A percentile compares a stretch with the other conserved stretches of the same genome.
Evolutionary conservation across 2,888 invertebrate genomes (phyloP).

Genomic region (Tortricodes alternella): DNA sequence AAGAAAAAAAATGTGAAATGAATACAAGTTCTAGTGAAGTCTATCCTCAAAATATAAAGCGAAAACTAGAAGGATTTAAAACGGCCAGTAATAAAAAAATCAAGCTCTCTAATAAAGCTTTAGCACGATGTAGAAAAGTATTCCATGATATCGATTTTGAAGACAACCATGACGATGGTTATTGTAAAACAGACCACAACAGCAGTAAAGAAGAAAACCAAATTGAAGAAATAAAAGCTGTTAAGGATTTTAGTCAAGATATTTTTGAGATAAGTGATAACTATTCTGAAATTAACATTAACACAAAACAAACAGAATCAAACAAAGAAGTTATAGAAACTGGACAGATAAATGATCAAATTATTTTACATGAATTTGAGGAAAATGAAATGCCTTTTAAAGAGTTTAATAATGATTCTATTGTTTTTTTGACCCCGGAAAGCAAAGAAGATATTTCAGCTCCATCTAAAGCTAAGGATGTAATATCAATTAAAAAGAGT

Average conservation of each 20-base stretch:
- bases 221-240: not conserved
- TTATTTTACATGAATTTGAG: constrained; percentile 36
- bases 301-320: constrained; percentile 42
- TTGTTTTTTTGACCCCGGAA: constrained; percentile 50
- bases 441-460: constrained; percentile 49
- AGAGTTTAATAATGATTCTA: constrained; percentile 2
- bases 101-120: constrained; percentile 46
- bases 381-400: constrained; percentile 31
- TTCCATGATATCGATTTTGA: constrained; percentile 43
- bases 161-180: constrained; percentile 17
- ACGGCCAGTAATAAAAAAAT: constrained; percentile 61
- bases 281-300: constrained; percentile 35
- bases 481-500: constrained; percentile 6
- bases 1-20: not conserved
- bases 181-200: not conserved
- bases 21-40: constrained; percentile 36
- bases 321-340: constrained; percentile 14
- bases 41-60: constrained; percentile 7
- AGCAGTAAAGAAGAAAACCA: not conserved
- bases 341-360: constrained; percentile 11
- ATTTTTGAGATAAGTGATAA: constrained; percentile 31
- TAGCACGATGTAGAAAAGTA: constrained; percentile 42
- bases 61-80: constrained; percentile 48
- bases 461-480: constrained; percentile 43
- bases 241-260: constrained; percentile 4